Evolutionary conservation across 2,797 vertebrate genomes (phyloP), one percentile per base, ranked within the genome.

Genomic region (Urosaurus nigricauda): DNA sequence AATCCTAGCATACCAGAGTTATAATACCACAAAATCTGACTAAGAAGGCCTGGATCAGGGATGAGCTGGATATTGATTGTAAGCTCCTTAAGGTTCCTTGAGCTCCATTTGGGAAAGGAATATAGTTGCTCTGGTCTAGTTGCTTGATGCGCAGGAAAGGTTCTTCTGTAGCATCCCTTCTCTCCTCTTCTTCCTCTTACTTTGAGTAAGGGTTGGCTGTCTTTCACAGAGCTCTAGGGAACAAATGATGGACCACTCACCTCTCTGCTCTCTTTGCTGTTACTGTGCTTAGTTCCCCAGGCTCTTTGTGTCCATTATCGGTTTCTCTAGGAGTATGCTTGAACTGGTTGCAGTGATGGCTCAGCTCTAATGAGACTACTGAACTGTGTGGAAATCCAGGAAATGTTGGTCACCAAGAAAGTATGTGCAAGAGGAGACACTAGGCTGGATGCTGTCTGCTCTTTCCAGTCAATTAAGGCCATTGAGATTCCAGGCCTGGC

Each of bases 41-140:
- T 87, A 81, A 87, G 68, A 87, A 87, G 53, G 68, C 68, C 68
- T 74, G 51, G 35, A 81, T 73, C 77, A 37, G 40, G 77, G 68
- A 89, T 81, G 43, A 75, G 83, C 78, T 81, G 84, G 43, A 63
- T 56, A 85, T 85, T 40, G n/a, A 81, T 74, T 85, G 53, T 85
- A 85, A 53, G 56, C 80, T 80, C 79, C 37, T 51, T 24, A 85
- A 85, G 53, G 56, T 56, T 85, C n/a, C 26, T 68, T 86, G 71
- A 75, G 56, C 17, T 65, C 37, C 70, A 65, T 89, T 84, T 43
- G 29, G 78, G 78, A 86, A 81, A 82, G 40, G 68, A n/a, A 74
- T 60, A 75, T 5, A 9, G 19, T 79, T 75, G 53, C 43, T 56
- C 5, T 40, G 68, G 65, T 77, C 65, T 32, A 29, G 63, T 60